These are phyloP conservation scores for Episyrphus balteatus DNA, from an alignment of 1,140 invertebrate species.

Conservation along the genomic window DNA sequence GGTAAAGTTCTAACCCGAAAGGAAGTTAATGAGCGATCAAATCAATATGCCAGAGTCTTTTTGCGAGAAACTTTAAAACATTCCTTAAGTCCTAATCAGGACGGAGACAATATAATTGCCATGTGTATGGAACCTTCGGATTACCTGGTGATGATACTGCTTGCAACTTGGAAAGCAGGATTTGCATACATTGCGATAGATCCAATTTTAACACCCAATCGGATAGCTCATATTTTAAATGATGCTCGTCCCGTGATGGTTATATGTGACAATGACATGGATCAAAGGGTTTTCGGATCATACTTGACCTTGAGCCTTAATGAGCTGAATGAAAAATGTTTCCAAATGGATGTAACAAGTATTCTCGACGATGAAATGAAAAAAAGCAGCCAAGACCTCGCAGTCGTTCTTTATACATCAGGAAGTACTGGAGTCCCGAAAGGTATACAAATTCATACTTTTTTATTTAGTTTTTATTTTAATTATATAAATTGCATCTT, in stretches of 20 bases:
- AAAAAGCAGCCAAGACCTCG: no score
- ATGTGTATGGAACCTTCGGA: constrained; percentile 67
- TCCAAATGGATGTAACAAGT: constrained; percentile 18
- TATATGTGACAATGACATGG: constrained; percentile 48
- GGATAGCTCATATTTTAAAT: constrained; percentile 63
- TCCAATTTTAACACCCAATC: constrained; percentile 56
- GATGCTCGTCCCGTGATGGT: constrained; percentile 62
- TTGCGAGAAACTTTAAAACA: constrained; percentile 32
- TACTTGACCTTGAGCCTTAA: constrained; percentile 19
- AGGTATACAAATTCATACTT: no score
- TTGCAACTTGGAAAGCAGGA: constrained; percentile 69
- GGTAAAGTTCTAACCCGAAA: constrained; percentile 33
- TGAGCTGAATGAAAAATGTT: constrained; percentile 23
- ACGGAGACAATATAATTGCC: constrained; percentile 57
- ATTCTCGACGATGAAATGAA: constrained; percentile 23
- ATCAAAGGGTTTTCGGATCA: constrained; percentile 18
- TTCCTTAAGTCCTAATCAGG: constrained; percentile 42
- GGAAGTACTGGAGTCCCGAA: constrained; percentile 88
- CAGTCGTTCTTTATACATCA: constrained; percentile 81
- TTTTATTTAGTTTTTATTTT: no score
- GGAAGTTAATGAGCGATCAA: constrained; percentile 48
- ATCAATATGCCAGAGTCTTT: constrained; percentile 47
- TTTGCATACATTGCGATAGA: constrained; percentile 75
- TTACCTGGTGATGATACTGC: constrained; percentile 52
- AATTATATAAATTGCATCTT: no score